phyloP scores from a whole-genome alignment of 2,888 invertebrate species.

The Pyrocoelia pectoralis region DNA sequence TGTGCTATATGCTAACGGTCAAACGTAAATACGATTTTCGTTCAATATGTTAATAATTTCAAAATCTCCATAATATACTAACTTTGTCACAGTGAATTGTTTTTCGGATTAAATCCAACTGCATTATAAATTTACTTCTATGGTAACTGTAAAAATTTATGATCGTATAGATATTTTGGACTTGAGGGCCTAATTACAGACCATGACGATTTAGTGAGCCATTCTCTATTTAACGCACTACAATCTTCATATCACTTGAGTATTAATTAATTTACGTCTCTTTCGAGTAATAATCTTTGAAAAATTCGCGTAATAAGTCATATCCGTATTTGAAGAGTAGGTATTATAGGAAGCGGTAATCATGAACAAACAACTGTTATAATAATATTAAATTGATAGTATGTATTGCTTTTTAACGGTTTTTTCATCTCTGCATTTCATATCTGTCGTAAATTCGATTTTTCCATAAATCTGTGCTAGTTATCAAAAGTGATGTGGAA shows the following conservation, averaged over 20 bases:
- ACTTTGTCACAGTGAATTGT: slow-evolving; percentile 6
- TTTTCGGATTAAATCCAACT: neutral
- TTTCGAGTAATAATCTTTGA: too few relatives aligned
- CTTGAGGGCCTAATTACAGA: neutral
- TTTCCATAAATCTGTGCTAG: too few relatives aligned
- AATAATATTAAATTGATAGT: neutral
- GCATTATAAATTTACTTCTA: too few relatives aligned
- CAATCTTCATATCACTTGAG: neutral
- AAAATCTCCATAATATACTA: neutral
- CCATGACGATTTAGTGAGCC: too few relatives aligned
- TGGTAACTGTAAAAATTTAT: neutral
- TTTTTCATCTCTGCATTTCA: neutral
- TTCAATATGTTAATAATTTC: slow-evolving; percentile 1
- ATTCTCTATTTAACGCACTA: too few relatives aligned
- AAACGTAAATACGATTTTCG: too few relatives aligned
- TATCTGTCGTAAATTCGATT: neutral
- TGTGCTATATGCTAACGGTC: too few relatives aligned
- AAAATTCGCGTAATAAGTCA: neutral
- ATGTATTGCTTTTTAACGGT: neutral
- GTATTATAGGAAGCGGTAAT: neutral
- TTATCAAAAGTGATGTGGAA: neutral
- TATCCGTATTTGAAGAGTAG: neutral
- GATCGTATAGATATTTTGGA: neutral
- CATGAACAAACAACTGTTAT: neutral
- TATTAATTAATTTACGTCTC: too few relatives aligned